phyloP scores from a whole-genome alignment of 2,797 vertebrate species.

The Fistularia tabacaria region DNA sequence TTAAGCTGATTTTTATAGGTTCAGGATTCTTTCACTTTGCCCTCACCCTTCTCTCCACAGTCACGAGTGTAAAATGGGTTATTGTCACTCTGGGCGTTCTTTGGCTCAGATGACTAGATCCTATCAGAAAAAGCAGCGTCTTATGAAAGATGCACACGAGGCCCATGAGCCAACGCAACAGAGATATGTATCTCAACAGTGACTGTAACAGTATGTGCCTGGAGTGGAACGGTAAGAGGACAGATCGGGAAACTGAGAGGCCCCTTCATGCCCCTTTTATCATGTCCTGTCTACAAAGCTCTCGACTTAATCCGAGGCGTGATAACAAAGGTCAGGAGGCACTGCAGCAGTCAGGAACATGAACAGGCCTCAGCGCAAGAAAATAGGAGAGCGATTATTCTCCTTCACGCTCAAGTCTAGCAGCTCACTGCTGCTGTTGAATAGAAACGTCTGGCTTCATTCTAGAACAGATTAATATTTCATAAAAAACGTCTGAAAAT shows the following conservation, averaged over 20 bases:
- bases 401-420: no score
- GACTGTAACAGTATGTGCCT: not conserved
- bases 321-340: slow-evolving; percentile 24
- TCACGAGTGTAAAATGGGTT: slow-evolving; percentile 1
- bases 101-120: slow-evolving; percentile 6
- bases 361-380: not conserved
- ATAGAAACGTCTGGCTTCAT: no score
- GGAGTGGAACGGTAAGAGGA: slow-evolving; percentile 8
- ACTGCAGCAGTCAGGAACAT: not conserved
- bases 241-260: not conserved
- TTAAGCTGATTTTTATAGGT: not conserved
- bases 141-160: slow-evolving; percentile 9
- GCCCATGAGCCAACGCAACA: slow-evolving; percentile 13
- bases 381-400: not conserved
- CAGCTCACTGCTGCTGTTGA: no score
- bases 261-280: not conserved
- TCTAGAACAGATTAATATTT: no score
- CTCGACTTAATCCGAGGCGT: slow-evolving; percentile 23
- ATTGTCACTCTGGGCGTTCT: slow-evolving; percentile 2
- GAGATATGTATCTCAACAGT: not conserved
- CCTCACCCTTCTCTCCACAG: not conserved
- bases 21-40: slow-evolving; percentile 15
- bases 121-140: slow-evolving; percentile 1
- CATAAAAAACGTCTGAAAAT: no score
- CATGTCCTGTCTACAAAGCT: slow-evolving; percentile 16